Evolutionary conservation across 2,113 vertebrate genomes (phyloP), one percentile per base, ranked within the genome.

Genomic region (Trogon melanurus): DNA sequence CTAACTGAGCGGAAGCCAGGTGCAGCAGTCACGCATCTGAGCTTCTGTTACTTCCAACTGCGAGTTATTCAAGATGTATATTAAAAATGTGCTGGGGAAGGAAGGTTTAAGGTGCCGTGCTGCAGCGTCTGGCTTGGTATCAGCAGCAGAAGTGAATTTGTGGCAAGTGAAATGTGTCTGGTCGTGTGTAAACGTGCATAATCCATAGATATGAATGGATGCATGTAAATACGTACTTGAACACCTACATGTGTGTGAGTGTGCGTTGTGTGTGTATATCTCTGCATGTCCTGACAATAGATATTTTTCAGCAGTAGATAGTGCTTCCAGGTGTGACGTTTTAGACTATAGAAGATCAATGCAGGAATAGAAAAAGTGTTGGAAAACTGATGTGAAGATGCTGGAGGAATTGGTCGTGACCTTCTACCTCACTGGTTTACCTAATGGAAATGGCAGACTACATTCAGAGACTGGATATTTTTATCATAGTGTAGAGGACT

Each of bases 161-260:
- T 44, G 57, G 58, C 47, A 19, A 36, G 20, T 58, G 19, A n/a
- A 38, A 41, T 13, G 15, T 8, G 20, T 17, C 29, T 48, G 1
- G 10, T 29, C 19, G 1, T 5, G 26, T 53, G 21, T 44, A 12
- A 18, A 12, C 3, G 0, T 4, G 10, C 5, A 0, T 7, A 5
- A 22, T 14, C 19, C 16, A 16, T 8, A 6, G 11, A 2, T 30
- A 58, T 26, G 32, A 38, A 7, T 3, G 9, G 36, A 9, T 6
- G 14, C 32, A 1, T 26, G 47, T 21, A 36, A 70, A 57, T 11
- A 13, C 4, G 4, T 6, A 11, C 25, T 15, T 30, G 50, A 48
- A 66, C 34, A 14, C 11, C 0, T 9, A 9, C 18, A 11, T 6
- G 9, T 6, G 13, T 62, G 34, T 25, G 6, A 38, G 7, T 45